These are phyloP conservation scores for Stomatorhinus walkeri DNA, from an alignment of 2,797 vertebrate species.

Conservation along the genomic window DNA sequence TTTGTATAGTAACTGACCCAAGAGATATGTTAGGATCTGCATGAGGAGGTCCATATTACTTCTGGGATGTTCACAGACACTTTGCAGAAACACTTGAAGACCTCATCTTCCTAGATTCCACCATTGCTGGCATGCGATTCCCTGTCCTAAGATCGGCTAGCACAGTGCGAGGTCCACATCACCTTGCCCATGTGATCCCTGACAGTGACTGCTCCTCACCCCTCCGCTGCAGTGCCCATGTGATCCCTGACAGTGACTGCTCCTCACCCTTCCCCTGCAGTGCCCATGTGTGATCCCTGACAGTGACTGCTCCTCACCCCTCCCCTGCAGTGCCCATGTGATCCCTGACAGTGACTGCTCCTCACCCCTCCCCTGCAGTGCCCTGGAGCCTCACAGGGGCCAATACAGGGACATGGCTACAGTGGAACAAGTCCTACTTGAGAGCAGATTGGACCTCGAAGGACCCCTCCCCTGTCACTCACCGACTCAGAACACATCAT, in stretches of 20 bases:
- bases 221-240: background rate
- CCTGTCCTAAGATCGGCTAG: background rate
- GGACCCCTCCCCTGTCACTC: background rate
- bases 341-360: background rate
- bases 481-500: background rate
- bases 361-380: background rate
- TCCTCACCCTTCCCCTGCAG: background rate
- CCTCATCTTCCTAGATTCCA: background rate
- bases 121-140: background rate
- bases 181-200: background rate
- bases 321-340: background rate
- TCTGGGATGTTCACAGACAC: constrained; percentile 20
- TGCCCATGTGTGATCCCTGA: background rate
- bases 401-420: background rate
- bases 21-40: background rate
- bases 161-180: background rate
- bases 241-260: background rate
- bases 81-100: constrained; percentile 28
- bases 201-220: background rate
- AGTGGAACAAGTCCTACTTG: background rate
- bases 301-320: background rate
- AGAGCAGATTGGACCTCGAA: background rate
- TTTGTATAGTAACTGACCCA: constrained; percentile 34
- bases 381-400: background rate
- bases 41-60: constrained; percentile 18